Percentiles rank a stretch among this genome's conserved stretches.
Conservation (phyloP, 2,113 vertebrate species). For the Neotoma lepida region DNA sequence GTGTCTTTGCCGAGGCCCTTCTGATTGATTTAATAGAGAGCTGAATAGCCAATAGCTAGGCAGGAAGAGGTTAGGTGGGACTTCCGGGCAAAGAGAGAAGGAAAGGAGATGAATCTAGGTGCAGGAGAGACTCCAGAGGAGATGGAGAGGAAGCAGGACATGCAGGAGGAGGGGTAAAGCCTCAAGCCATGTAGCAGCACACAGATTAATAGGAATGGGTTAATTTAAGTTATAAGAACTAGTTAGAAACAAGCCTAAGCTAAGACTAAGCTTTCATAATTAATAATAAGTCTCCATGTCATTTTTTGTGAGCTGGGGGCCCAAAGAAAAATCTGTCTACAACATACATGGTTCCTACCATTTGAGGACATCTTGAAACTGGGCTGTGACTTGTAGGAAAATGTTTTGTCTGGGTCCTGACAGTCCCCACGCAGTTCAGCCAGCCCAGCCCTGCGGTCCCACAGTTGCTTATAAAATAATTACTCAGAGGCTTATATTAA, state of each 20-base stretch:
- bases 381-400: slow-evolving; percentile 54
- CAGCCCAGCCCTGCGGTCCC: too few relatives aligned
- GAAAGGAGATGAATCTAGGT: neutral
- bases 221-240: neutral
- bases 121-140: neutral
- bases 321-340: neutral
- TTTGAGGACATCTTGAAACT: slow-evolving; percentile 35
- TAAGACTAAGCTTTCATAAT: neutral
- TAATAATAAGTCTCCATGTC: neutral
- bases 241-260: neutral
- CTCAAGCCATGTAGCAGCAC: neutral
- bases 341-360: neutral
- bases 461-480: too few relatives aligned
- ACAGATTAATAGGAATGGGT: neutral
- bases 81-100: neutral
- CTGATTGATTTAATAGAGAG: neutral
- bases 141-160: neutral
- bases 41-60: neutral
- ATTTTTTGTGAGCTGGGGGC: neutral
- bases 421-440: too few relatives aligned
- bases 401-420: too few relatives aligned
- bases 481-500: too few relatives aligned
- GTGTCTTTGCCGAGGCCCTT: neutral
- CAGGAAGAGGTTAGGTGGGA: neutral
- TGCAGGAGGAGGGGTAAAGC: neutral